Evolutionary conservation across 1,140 invertebrate genomes (phyloP), one percentile per base, ranked within the genome.

Genomic region (Lasioglossum albipes): DNA sequence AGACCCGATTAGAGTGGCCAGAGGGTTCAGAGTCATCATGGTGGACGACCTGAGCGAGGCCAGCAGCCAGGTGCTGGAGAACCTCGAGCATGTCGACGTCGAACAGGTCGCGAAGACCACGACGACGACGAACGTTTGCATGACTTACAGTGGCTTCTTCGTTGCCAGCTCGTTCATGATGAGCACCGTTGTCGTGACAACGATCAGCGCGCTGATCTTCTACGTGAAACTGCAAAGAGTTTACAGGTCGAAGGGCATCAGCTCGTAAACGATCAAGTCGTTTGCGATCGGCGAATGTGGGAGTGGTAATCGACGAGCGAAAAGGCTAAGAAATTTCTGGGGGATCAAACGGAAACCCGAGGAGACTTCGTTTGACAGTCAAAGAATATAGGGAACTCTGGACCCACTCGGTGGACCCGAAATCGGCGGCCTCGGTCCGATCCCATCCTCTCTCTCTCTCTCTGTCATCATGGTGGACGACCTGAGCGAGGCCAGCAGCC

Each of bases 391-490:
- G n/a, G n/a, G n/a, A n/a, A n/a, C n/a, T n/a, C n/a, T n/a, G n/a
- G n/a, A n/a, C n/a, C n/a, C n/a, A n/a, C n/a, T n/a, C n/a, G n/a
- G n/a, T n/a, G n/a, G n/a, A n/a, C n/a, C n/a, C n/a, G n/a, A n/a
- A n/a, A n/a, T n/a, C n/a, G n/a, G n/a, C n/a, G n/a, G n/a, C n/a
- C n/a, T n/a, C n/a, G n/a, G n/a, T n/a, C n/a, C n/a, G n/a, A n/a
- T n/a, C n/a, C n/a, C n/a, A n/a, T n/a, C n/a, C n/a, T n/a, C n/a
- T n/a, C n/a, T n/a, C n/a, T n/a, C n/a, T n/a, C n/a, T n/a, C n/a
- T n/a, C n/a, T n/a, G 95, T 96, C 2, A 94, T 96, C n/a, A 94
- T 96, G 87, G 94, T 95, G 16, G 95, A 96, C 81, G 95, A 96
- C 84, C 88, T 96, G 27, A 92, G 93, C 66, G 70, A 90, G 41